Evolutionary conservation across 2,888 invertebrate species (phyloP).

Genomic region (Mythimna impura): DNA sequence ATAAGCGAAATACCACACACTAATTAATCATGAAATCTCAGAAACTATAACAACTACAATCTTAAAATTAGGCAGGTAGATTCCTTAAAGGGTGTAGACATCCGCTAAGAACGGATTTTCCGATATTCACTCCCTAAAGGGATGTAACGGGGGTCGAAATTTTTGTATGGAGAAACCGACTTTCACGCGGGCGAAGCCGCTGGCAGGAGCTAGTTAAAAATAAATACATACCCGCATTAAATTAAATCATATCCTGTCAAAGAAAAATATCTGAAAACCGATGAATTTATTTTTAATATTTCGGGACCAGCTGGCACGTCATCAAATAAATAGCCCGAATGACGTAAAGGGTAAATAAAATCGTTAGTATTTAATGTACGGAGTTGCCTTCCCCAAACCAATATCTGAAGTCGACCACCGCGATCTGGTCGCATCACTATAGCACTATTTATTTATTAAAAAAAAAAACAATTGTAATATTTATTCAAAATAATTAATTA

Average conservation of each 20-base stretch:
- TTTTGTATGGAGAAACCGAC: too few relatives aligned
- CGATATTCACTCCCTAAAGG: too few relatives aligned
- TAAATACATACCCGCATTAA: not conserved
- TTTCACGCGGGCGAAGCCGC: too few relatives aligned
- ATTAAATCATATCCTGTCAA: not conserved
- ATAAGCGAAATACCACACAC: too few relatives aligned
- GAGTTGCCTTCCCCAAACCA: slow-evolving; percentile 86
- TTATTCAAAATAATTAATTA: slow-evolving; percentile 21
- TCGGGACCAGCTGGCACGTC: not conserved
- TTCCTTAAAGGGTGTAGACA: too few relatives aligned
- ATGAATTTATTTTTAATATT: not conserved
- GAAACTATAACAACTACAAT: too few relatives aligned
- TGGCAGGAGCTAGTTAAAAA: too few relatives aligned
- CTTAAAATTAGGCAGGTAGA: too few relatives aligned
- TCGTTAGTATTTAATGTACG: slow-evolving; percentile 80
- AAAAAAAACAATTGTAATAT: slow-evolving; percentile 27
- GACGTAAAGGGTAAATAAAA: slow-evolving; percentile 39
- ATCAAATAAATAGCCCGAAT: slow-evolving; percentile 11
- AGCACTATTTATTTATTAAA: slow-evolving; percentile 38
- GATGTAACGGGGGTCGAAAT: too few relatives aligned
- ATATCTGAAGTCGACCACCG: slow-evolving; percentile 75
- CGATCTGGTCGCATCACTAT: slow-evolving; percentile 57
- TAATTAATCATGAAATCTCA: too few relatives aligned
- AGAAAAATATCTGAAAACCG: slow-evolving; percentile 31
- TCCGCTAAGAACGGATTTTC: too few relatives aligned